Evolutionary conservation across 2,113 vertebrate species (phyloP), one percentile per base, ranked within the genome.

Genomic region (Ameiurus melas): DNA sequence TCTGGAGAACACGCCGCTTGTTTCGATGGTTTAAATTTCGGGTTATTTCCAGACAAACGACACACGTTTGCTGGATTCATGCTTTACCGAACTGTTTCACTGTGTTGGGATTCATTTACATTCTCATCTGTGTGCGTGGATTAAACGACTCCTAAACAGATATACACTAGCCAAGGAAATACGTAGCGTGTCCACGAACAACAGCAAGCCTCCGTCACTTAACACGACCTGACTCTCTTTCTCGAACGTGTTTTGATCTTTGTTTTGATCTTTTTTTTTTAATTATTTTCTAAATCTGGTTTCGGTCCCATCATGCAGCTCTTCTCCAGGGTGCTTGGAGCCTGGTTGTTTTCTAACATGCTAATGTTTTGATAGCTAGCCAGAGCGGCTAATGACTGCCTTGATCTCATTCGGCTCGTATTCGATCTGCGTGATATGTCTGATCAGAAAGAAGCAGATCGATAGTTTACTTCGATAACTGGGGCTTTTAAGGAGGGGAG

Each of bases 321-420:
- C 25, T 78, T 51, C 10, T 58, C 33, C 5, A 47, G 2, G 25
- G 30, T 53, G 33, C 20, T 79, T 10, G 47, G 58, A 60, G 39
- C 66, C 12, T 5, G 70, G 51, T n/a, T 77, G 22, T 36, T 58
- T 30, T 30, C 39, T 30, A 16, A 75, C 71, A 39, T 60, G 85
- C 75, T 86, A 73, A 39, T 47, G 64, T 70, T 36, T 81, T 86
- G 60, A 36, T 85, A 43, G 55, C 83, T 77, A 77, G 64, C 10
- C 12, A 27, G 53, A 82, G 16, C 6, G 20, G 85, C 51, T 82
- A 82, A 73, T 82, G 47, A 7, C n/a, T 55, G 30, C 62, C 36
- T 70, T n/a, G 1, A 16, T 53, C 7, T 30, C 7, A 27, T 27
- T 62, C 5, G 53, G 39, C 22, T 39, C 57, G 0, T 39, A 25